These are phyloP conservation scores for Mustela erminea DNA, from an alignment of 2,797 vertebrate species.

Conservation along the genomic window DNA sequence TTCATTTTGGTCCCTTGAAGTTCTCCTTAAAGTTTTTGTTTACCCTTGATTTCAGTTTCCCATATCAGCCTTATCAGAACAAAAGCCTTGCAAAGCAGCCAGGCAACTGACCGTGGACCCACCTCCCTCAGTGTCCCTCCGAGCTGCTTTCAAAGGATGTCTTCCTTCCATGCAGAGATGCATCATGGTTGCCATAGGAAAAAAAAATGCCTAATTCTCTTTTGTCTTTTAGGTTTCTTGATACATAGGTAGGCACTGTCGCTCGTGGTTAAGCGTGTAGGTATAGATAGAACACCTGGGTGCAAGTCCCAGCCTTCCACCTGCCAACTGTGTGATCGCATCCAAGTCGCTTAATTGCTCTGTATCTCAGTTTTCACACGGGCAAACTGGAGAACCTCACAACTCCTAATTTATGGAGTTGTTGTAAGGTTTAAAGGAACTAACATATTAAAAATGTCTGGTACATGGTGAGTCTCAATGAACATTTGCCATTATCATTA, in stretches of 20 bases:
- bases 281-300: neutral
- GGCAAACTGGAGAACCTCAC: neutral
- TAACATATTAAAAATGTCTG: conserved; percentile 31
- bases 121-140: neutral
- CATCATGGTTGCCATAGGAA: neutral
- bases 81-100: neutral
- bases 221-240: neutral
- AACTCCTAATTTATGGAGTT: neutral
- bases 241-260: no score
- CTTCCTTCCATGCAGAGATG: neutral
- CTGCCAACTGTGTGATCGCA: neutral
- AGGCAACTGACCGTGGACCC: neutral
- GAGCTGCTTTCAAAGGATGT: neutral
- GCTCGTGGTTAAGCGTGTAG: neutral
- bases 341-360: neutral
- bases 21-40: neutral
- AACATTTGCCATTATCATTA: conserved; percentile 14
- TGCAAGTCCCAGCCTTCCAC: neutral
- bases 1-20: neutral
- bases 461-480: neutral
- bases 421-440: neutral
- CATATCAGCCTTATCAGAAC: neutral
- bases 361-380: neutral
- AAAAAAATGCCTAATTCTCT: neutral
- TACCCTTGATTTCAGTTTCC: neutral